Evolutionary conservation across 2,888 invertebrate species (phyloP), one percentile per base, ranked within the genome.

Genomic region (Agrochola macilenta): DNA sequence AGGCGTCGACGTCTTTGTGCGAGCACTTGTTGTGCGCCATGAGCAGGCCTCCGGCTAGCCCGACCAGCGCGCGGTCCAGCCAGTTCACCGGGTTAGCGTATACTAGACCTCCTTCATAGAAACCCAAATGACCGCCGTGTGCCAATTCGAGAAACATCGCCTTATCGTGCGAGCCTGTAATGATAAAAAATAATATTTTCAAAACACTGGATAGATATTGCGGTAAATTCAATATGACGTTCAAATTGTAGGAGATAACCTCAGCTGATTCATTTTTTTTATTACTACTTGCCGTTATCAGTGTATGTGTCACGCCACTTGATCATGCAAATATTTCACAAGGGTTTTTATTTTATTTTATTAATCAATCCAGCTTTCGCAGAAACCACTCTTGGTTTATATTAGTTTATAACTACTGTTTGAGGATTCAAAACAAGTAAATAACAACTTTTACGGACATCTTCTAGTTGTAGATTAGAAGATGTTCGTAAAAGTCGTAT

Each of bases 81-180:
- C 99, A 99, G 79, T 99, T 99, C 77, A 99, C 98, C 0, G 98
- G 98, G 92, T 99, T 98, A 0, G 99, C 99, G 93, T 98, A 98
- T 2, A 99, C 92, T 46, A 98, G 95, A 30, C 99, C 99, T 17
- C 99, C 99, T 95, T 99, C 99, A 93, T 99, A 99, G 95, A 99
- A 99, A 35, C 99, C 99, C 85, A 99, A 97, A 95, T 99, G 99
- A 7, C 99, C 99, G 20, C 99, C 99, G 93, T 99, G 99, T 17
- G 98, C 98, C 43, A 99, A 95, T 93, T 98, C 98, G 75, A 99
- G 95, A 91, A 98, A 99, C 88, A 99, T 97, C 5, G 97, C 97
- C 88, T 98, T 98, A 70, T 97, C 97, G 78, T 97, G 97, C 14
- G 97, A 97, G 86, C 96, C 98, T 98, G 94, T 93, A 93, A 91